phyloP scores from a whole-genome alignment of 2,113 vertebrate species.

The Geococcyx californianus region DNA sequence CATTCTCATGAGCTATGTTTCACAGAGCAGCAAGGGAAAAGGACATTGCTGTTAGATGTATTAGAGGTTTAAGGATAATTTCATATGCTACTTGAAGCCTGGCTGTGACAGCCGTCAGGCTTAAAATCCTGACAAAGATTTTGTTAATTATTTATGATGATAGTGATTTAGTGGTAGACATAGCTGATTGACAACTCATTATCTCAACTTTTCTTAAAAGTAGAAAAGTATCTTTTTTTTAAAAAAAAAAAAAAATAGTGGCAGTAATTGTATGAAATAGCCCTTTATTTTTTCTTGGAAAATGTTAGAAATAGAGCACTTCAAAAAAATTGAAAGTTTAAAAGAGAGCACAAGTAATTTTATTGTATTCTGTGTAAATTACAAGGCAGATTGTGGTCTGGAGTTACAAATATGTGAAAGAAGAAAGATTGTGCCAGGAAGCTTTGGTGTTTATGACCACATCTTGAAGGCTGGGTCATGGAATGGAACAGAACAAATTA shows the following conservation, averaged over 20 bases:
- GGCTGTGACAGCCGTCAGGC: slow-evolving; percentile 18
- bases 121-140: neutral
- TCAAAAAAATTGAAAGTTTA: neutral
- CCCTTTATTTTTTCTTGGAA: neutral
- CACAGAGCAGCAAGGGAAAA: neutral
- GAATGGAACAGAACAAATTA: neutral
- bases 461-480: neutral
- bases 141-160: slow-evolving; percentile 15
- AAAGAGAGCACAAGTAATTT: neutral
- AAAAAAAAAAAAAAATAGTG: no score
- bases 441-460: neutral
- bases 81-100: neutral
- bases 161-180: neutral
- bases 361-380: neutral
- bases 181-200: neutral
- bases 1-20: neutral
- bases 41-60: neutral
- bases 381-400: neutral
- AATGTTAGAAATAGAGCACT: neutral
- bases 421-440: neutral
- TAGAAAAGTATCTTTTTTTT: neutral
- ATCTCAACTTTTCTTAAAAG: neutral
- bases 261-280: neutral
- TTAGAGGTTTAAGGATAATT: neutral
- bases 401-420: neutral